phyloP scores from a whole-genome alignment of 2,888 invertebrate genomes.

The Noctua pronuba region DNA sequence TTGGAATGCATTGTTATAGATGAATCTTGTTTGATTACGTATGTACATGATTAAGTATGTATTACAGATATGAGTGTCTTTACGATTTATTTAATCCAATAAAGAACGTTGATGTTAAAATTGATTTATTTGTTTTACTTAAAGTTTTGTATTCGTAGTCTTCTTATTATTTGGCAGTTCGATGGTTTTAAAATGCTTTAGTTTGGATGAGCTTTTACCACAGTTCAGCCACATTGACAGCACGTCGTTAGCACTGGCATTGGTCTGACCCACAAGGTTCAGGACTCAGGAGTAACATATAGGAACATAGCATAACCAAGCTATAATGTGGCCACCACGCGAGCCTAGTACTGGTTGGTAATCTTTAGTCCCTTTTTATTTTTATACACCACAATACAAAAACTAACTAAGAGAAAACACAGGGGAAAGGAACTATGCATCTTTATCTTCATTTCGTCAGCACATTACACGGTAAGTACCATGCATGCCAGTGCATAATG shows the following conservation, averaged over 20 bases:
- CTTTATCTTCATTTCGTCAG: conserved; percentile 6
- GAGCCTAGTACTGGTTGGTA: neutral
- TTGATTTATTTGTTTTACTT: neutral
- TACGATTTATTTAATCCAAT: neutral
- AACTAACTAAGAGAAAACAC: neutral
- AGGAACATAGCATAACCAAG: too few relatives aligned
- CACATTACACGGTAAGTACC: conserved; percentile 21
- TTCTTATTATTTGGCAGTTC: neutral
- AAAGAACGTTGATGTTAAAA: neutral
- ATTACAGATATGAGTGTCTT: neutral
- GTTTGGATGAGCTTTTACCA: neutral
- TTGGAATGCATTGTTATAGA: neutral
- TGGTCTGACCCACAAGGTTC: neutral
- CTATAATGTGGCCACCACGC: neutral
- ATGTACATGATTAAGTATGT: neutral
- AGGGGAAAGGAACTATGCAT: neutral
- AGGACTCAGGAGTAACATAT: neutral
- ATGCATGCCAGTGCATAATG: conserved; percentile 42
- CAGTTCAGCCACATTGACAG: neutral
- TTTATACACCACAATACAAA: neutral
- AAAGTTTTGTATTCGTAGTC: neutral
- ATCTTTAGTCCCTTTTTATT: neutral
- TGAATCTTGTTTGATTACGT: neutral
- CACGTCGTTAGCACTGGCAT: neutral
- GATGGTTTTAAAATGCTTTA: neutral